These are phyloP conservation scores for Stenopsyche tienmushanensis DNA, from an alignment of 1,140 invertebrate species.

Conservation along the genomic window DNA sequence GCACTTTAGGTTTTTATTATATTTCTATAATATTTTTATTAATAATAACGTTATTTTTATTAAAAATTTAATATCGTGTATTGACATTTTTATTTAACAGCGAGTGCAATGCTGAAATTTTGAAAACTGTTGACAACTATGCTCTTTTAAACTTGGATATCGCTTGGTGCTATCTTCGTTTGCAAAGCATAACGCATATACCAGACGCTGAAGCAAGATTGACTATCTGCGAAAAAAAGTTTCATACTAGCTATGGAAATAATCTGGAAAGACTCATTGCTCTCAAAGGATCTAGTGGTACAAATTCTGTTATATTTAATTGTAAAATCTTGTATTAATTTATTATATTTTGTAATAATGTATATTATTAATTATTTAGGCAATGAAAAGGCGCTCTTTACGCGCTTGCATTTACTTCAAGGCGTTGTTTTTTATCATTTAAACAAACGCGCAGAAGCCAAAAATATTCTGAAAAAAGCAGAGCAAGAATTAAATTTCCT, in stretches of 20 bases:
- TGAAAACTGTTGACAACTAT: slow-evolving; percentile 77
- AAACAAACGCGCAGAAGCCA: slow-evolving; percentile 63
- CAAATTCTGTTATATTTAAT: slow-evolving; percentile 17
- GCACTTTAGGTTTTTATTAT: slow-evolving; percentile 60
- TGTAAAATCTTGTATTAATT: slow-evolving; percentile 22
- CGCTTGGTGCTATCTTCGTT: slow-evolving; percentile 79
- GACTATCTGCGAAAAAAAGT: slow-evolving; percentile 63
- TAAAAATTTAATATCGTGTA: neutral
- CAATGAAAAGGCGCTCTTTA: slow-evolving; percentile 70
- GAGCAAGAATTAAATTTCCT: slow-evolving; percentile 61
- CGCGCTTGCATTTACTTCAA: slow-evolving; percentile 75
- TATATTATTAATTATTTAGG: slow-evolving; percentile 53
- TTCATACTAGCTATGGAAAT: slow-evolving; percentile 68
- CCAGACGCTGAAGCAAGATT: slow-evolving; percentile 71
- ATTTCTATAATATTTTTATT: neutral
- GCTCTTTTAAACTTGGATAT: slow-evolving; percentile 79
- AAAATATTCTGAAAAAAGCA: slow-evolving; percentile 58
- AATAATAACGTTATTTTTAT: neutral
- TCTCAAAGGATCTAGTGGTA: slow-evolving; percentile 66
- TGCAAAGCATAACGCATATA: slow-evolving; percentile 68
- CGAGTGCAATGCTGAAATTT: slow-evolving; percentile 66
- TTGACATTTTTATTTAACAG: slow-evolving; percentile 48
- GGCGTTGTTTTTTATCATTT: slow-evolving; percentile 75
- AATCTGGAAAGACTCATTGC: slow-evolving; percentile 68
- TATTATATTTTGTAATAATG: neutral